Base-by-base conservation (phyloP, 2,888 invertebrate species). In the Glyphotaelius pellucidus region DNA sequence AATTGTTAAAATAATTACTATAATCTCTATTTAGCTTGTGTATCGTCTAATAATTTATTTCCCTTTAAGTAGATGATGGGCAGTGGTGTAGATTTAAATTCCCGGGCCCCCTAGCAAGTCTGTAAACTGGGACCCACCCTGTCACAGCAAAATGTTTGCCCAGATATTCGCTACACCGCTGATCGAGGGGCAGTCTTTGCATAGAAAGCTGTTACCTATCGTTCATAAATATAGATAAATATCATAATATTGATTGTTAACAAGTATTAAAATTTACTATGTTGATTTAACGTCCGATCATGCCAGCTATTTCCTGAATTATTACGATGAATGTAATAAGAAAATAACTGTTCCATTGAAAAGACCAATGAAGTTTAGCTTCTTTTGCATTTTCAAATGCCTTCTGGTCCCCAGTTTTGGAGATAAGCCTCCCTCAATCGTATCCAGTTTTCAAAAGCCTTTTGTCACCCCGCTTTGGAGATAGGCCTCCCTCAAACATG, bases 41-140 rank as follows among this genome's bases (percentile, higher is more conserved):
- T 80, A 89, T 80, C 19, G 80, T 80, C 80, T 80, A 89, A 35
- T 35, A 31, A 52, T 88, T 85, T 85, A 38, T 85, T 85, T n/a
- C n/a, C n/a, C 3, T 85, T 32, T 42, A 32, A 85, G 32, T 32
- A 85, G n/a, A 42, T 19, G n/a, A 42, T 19, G 14, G 32, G 30
- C 81, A 32, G 81, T 32, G 31, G 67, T 67, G 25, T 67, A 67
- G 25, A 7, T 67, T 67, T 67, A 25, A 25, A 67, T 67, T 67
- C 25, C n/a, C 9, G 7, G 25, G 25, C n/a, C 67, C 67, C n/a
- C 67, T 67, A 7, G 67, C n/a, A 67, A 67, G 67, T 67, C 67
- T 67, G 67, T 67, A 67, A 67, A 67, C 67, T 67, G 67, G 67
- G 67, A 19, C 67, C 67, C 67, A 67, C 9, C 52, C 52, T 7